phyloP scores from a whole-genome alignment of 1,140 invertebrate species.

The Temnothorax nylanderi region DNA sequence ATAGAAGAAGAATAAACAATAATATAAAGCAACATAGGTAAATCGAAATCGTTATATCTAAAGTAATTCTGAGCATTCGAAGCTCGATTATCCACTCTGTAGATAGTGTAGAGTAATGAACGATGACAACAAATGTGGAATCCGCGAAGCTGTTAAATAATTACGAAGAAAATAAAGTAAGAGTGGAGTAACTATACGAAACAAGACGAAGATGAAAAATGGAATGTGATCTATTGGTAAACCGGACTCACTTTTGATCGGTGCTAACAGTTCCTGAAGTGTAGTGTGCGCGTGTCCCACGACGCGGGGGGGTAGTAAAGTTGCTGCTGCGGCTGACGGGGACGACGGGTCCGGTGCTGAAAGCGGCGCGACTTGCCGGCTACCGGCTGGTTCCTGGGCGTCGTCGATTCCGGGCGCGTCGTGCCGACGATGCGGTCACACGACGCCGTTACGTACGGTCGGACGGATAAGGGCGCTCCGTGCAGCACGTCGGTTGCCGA shows the following conservation, averaged over 20 bases:
- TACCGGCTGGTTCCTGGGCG: slow-evolving; percentile 66
- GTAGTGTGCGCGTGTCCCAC: slow-evolving; percentile 82
- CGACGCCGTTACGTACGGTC: slow-evolving; percentile 81
- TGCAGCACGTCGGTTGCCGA: slow-evolving; percentile 77
- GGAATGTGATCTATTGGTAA: not conserved
- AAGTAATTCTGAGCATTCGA: not conserved
- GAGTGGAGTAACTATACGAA: not conserved
- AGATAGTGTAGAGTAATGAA: no score
- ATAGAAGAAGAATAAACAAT: not conserved
- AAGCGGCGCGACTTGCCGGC: slow-evolving; percentile 68
- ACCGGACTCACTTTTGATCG: slow-evolving; percentile 79
- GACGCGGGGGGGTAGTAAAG: slow-evolving; percentile 71
- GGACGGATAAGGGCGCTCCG: slow-evolving; percentile 83
- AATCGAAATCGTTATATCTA: not conserved
- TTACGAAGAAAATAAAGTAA: not conserved
- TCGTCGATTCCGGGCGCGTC: slow-evolving; percentile 73
- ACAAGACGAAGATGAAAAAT: not conserved
- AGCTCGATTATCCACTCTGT: not conserved
- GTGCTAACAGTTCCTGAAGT: slow-evolving; percentile 85
- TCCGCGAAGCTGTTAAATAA: not conserved
- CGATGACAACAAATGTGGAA: not conserved
- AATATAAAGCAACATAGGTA: not conserved
- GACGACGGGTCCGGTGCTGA: slow-evolving; percentile 68
- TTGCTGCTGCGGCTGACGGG: slow-evolving; percentile 71
- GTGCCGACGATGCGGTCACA: slow-evolving; percentile 68